These are phyloP conservation scores for Linepithema humile DNA, from an alignment of 1,140 invertebrate genomes.

Conservation along the genomic window DNA sequence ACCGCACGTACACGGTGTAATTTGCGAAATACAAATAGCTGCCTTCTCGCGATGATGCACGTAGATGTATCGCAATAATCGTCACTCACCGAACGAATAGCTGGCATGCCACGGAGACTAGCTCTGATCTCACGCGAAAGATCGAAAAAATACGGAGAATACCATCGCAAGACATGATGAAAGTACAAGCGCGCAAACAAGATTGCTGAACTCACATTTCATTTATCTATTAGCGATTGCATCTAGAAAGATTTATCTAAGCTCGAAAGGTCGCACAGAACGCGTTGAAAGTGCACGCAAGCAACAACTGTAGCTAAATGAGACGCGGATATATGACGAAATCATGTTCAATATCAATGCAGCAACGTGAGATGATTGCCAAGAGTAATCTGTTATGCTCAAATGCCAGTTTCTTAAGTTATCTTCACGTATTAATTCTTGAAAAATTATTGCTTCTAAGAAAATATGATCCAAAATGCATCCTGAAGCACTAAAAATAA, in stretches of 20 bases:
- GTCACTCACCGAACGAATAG: constrained; percentile 26
- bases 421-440: not conserved
- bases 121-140: constrained; percentile 13
- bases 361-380: not conserved
- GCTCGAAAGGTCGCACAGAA: constrained; percentile 39
- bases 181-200: not conserved
- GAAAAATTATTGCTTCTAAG: not conserved
- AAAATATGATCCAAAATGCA: not conserved
- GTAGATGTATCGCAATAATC: constrained; percentile 14
- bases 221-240: constrained; percentile 19
- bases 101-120: constrained; percentile 25
- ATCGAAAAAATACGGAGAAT: constrained; percentile 56
- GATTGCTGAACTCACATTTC: constrained; percentile 1
- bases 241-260: not conserved
- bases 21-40: constrained; percentile 15
- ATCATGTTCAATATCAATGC: not conserved
- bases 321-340: not conserved
- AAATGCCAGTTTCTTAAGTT: not conserved
- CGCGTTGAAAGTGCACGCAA: not conserved
- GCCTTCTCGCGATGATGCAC: not conserved
- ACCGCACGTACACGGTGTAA: not conserved
- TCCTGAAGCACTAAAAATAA: not conserved
- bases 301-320: not conserved
- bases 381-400: not conserved
- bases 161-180: constrained; percentile 20